Percentiles rank a stretch among this genome's conserved stretches.
These are phyloP conservation scores for Cremastobaeus sp. DNA, from an alignment of 2,888 invertebrate genomes.

Conservation along the genomic window DNA sequence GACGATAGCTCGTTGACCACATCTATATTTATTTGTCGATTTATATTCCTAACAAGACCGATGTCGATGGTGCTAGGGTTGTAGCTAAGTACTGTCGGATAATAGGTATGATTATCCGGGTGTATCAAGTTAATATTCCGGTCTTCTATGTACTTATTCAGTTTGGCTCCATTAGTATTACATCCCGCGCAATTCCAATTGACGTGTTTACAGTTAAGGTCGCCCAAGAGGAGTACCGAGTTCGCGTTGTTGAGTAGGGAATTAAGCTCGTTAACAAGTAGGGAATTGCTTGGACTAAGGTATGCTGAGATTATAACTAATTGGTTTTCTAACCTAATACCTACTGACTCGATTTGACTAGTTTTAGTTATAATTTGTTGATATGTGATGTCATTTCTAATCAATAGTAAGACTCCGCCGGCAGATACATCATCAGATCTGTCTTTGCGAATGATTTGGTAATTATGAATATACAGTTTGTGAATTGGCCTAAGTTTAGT, in stretches of 20 bases:
- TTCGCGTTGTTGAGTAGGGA: conserved; percentile 23
- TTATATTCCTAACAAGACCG: conserved; percentile 14
- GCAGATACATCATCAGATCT: background rate
- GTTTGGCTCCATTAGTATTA: conserved; percentile 41
- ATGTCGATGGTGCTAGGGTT: conserved; percentile 21
- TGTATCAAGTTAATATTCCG: conserved; percentile 23
- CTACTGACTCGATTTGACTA: conserved; percentile 3
- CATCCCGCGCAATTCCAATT: conserved; percentile 37
- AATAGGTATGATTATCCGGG: conserved; percentile 10
- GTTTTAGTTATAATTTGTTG: background rate
- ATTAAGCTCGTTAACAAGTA: conserved; percentile 34
- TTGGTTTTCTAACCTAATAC: conserved; percentile 14
- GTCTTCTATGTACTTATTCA: conserved; percentile 25
- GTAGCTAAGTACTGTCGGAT: background rate
- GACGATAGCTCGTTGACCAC: conserved; percentile 49
- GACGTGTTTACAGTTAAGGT: conserved; percentile 56
- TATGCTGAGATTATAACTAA: conserved; percentile 17
- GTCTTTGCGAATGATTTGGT: conserved; percentile 1
- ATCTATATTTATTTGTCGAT: conserved; percentile 5
- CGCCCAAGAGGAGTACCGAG: conserved; percentile 48
- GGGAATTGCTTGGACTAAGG: conserved; percentile 10
- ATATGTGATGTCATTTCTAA: background rate
- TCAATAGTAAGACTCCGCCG: conserved; percentile 5
- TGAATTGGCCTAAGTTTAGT: background rate
- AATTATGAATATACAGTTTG: background rate